Conservation (phyloP, 2,113 vertebrate species). For the Dissostichus mawsoni region DNA sequence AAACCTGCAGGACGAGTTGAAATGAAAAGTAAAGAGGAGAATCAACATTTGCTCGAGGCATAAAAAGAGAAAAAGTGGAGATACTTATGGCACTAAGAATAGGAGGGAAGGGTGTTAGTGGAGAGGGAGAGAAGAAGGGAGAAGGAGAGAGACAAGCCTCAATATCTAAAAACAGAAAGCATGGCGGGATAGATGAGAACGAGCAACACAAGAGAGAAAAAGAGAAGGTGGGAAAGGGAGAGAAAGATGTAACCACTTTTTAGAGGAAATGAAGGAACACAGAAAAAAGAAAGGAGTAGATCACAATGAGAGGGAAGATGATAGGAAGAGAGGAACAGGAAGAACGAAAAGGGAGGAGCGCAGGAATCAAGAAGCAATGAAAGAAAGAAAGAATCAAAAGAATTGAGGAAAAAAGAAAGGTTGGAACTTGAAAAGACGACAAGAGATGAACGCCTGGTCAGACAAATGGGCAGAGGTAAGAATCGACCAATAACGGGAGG, state of each 20-base stretch:
- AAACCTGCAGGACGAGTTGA: neutral
- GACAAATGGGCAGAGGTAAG: neutral
- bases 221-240: neutral
- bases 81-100: neutral
- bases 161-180: neutral
- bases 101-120: neutral
- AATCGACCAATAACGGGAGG: too few relatives aligned
- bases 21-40: neutral
- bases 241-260: neutral
- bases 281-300: too few relatives aligned
- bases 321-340: neutral
- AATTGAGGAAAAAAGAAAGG: too few relatives aligned
- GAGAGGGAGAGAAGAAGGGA: neutral
- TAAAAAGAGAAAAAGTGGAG: neutral
- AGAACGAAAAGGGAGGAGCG: neutral
- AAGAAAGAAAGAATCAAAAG: too few relatives aligned
- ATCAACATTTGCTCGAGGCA: constrained; percentile 21
- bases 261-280: neutral
- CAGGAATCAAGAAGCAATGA: too few relatives aligned
- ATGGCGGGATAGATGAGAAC: neutral
- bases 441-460: too few relatives aligned
- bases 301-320: neutral
- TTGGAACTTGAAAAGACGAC: neutral
- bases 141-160: neutral
- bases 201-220: neutral